Evolutionary conservation across 2,113 vertebrate species (phyloP).

Genomic region (Platycercus adscitus): DNA sequence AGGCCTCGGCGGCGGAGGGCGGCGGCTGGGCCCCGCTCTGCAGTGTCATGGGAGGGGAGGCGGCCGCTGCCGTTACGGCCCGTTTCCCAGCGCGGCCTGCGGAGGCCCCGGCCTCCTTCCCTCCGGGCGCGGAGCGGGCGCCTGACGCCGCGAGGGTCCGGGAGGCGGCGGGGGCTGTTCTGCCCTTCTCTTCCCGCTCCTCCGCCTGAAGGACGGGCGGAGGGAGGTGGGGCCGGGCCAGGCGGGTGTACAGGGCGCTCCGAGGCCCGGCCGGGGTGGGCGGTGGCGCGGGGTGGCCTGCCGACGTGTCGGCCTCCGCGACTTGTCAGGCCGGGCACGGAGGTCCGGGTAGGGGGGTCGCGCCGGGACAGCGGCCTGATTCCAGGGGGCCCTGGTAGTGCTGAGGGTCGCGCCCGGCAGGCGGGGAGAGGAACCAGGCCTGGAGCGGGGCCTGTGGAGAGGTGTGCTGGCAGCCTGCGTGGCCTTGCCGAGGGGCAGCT

Average conservation of each 20-base stretch:
- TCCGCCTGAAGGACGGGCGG: not conserved
- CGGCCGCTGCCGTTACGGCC: not conserved
- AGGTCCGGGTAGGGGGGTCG: not conserved
- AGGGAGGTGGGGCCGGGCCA: not conserved
- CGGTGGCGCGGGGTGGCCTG: not conserved
- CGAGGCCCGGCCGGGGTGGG: not conserved
- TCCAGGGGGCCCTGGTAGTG: not conserved
- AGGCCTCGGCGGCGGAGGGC: not conserved
- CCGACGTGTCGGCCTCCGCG: conserved; percentile 8
- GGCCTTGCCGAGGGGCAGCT: not conserved
- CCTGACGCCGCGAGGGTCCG: not conserved
- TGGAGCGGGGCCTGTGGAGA: no score
- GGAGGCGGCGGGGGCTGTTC: no score
- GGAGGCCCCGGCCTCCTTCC: not conserved
- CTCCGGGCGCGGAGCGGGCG: not conserved
- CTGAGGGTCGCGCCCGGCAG: not conserved
- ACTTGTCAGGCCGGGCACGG: not conserved
- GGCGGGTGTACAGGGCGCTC: no score
- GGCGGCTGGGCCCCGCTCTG: conserved; percentile 51
- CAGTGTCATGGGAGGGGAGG: conserved; percentile 59
- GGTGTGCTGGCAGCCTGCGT: not conserved
- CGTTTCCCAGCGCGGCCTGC: not conserved
- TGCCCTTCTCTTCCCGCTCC: not conserved
- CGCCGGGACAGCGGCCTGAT: not conserved
- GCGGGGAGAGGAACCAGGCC: not conserved